Base-by-base conservation (phyloP, 2,113 vertebrate genomes). In the Thunnus thynnus region DNA sequence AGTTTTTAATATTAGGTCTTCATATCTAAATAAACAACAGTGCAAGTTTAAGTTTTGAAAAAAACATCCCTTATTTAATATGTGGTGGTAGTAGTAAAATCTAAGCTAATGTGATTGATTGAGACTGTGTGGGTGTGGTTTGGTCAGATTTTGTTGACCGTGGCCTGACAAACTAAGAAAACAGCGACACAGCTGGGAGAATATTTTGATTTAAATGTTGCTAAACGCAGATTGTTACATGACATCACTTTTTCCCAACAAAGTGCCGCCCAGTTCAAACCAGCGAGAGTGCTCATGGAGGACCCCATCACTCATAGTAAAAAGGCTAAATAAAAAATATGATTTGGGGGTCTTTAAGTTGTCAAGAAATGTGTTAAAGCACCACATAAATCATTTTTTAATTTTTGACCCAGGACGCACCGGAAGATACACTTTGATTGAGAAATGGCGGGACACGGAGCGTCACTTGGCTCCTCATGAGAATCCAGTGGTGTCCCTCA, bases 391-490 rank as follows among this genome's bases (percentile, higher is more conserved):
- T 47, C 7, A 46, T 27, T 44, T 74, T 36, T 8, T 46, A 3
- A 41, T 20, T 86, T 81, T 57, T 54, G 58, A 70, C 25, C 14
- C 86, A 99, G 98, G 98, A 54, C 97, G 97, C 25, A 99, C 97
- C 0, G 98, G 97, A 62, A 93, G 97, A 72, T 99, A 99, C 88
- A 97, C 97, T 2, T 94, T 99, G 72, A 98, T 99, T 58, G 98
- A 99, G 88, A 98, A 97, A 91, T 99, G 97, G 98, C 95, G 97
- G 72, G 97, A 98, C 62, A 98, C 97, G 0, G 97, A 99, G 68
- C 93, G 98, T 51, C 97, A 98, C 83, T 87, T 99, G 87, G 96
- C 97, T 0, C 98, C 98, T 0, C 95, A 97, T 5, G 98, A 99
- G 72, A 98, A 97, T 77, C 98, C 97, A 0, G 96, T 99, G 75